phyloP scores from a whole-genome alignment of 2,888 invertebrate genomes.

The Habrosyne pyritoides region DNA sequence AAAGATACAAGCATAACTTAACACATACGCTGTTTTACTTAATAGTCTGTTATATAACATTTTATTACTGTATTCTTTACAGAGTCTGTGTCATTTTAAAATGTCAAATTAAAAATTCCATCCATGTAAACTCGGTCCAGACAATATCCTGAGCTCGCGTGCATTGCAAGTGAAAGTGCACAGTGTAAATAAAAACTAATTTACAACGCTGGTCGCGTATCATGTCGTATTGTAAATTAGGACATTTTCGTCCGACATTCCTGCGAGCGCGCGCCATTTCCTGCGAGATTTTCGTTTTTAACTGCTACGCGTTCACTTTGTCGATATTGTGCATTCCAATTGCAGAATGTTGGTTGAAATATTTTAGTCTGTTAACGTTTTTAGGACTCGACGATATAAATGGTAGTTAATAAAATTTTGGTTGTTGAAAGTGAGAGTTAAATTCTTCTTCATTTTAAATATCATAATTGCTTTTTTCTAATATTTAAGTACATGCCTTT shows the following conservation, averaged over 20 bases:
- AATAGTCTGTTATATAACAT: not conserved
- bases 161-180: conserved; percentile 48
- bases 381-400: not conserved
- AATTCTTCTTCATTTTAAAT: no score
- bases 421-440: no score
- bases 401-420: no score
- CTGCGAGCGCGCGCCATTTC: conserved; percentile 34
- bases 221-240: conserved; percentile 43
- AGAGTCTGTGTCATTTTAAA: not conserved
- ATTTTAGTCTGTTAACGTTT: not conserved
- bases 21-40: not conserved
- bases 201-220: conserved; percentile 36
- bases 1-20: not conserved
- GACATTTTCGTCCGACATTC: conserved; percentile 43
- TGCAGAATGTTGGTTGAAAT: not conserved
- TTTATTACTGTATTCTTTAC: not conserved
- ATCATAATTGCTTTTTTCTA: no score
- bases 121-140: conserved; percentile 34
- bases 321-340: not conserved
- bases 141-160: conserved; percentile 37
- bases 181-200: conserved; percentile 44
- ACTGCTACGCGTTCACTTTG: not conserved
- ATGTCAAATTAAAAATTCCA: conserved; percentile 14
- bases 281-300: conserved; percentile 24
- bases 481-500: no score